These are phyloP conservation scores for Patella ulyssiponensis DNA, from an alignment of 2,888 invertebrate genomes.

Conservation along the genomic window DNA sequence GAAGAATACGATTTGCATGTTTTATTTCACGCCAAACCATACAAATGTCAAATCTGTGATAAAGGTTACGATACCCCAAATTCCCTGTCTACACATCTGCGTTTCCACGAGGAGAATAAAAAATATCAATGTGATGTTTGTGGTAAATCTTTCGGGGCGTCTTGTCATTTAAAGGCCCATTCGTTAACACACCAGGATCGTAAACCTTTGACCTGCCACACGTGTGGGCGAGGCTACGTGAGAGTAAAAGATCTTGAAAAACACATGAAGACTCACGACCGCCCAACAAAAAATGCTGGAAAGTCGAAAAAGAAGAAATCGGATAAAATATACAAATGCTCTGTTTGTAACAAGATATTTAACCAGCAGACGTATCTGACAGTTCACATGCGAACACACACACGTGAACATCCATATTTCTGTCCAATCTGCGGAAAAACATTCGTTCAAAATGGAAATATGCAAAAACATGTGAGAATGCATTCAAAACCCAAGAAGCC, in stretches of 20 bases:
- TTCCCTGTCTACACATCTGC: background rate
- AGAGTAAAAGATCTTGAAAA: background rate
- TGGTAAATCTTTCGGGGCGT: background rate
- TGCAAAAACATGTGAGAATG: background rate
- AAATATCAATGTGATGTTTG: background rate
- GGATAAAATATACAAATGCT: background rate
- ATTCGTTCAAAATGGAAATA: slow-evolving; percentile 1
- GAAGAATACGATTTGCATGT: background rate
- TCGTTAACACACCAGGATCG: background rate
- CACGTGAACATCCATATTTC: background rate
- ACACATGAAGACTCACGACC: background rate
- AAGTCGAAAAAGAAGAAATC: background rate
- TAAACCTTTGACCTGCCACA: background rate
- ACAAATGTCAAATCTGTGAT: background rate
- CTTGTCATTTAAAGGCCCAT: background rate
- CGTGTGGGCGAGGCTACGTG: background rate
- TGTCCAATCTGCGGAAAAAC: background rate
- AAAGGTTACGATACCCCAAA: background rate
- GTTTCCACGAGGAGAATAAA: background rate
- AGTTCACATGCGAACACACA: background rate
- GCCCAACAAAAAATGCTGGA: background rate
- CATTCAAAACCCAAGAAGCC: background rate
- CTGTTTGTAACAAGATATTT: background rate
- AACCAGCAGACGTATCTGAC: background rate
- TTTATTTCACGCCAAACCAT: background rate